These are phyloP conservation scores for Tetraneura akinire DNA, from an alignment of 1,140 invertebrate species.

Conservation along the genomic window DNA sequence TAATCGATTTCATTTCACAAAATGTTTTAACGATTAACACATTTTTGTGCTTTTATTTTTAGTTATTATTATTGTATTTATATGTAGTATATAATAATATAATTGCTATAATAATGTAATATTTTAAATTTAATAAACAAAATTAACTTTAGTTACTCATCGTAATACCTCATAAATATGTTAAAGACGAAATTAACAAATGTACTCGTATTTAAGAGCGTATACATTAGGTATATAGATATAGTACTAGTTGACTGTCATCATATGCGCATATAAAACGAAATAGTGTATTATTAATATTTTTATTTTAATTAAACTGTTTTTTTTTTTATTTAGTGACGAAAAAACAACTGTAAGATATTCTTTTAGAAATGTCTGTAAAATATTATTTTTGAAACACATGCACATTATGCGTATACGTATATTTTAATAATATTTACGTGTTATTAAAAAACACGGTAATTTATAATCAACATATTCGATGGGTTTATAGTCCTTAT, in stretches of 20 bases:
- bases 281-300: background rate
- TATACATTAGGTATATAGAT: too few relatives aligned
- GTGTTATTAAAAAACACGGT: background rate
- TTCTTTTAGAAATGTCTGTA: background rate
- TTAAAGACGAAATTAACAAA: too few relatives aligned
- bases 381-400: background rate
- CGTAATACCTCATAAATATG: background rate
- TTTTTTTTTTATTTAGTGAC: background rate
- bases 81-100: too few relatives aligned
- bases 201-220: too few relatives aligned
- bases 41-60: too few relatives aligned
- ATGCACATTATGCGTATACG: background rate
- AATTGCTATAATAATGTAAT: too few relatives aligned
- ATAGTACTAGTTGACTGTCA: background rate
- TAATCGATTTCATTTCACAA: too few relatives aligned
- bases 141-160: too few relatives aligned
- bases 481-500: background rate
- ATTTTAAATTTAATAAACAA: too few relatives aligned
- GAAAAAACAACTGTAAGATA: background rate
- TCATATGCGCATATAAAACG: background rate
- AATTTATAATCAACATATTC: background rate
- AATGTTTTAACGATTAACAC: too few relatives aligned
- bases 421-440: background rate
- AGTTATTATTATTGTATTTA: too few relatives aligned
- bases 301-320: constrained; percentile 2